These are phyloP conservation scores for Camponotus vicinus DNA, from an alignment of 1,140 invertebrate species.

Conservation along the genomic window DNA sequence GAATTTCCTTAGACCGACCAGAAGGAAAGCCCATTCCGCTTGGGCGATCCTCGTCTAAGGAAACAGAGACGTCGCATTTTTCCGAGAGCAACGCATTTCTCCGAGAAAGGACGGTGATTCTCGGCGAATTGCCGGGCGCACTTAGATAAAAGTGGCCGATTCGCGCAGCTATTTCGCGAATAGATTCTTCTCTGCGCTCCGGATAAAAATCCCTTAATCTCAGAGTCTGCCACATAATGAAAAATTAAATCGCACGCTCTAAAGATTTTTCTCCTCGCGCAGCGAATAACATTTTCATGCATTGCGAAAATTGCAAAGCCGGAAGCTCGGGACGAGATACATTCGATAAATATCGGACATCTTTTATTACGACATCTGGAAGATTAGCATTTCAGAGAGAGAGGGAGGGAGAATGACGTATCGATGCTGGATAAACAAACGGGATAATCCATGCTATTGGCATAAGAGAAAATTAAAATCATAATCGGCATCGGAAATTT, in stretches of 20 bases:
- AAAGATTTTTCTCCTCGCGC: not conserved
- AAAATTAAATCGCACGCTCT: not conserved
- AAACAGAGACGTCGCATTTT: conserved; percentile 40
- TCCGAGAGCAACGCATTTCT: conserved; percentile 21
- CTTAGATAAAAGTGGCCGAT: conserved; percentile 34
- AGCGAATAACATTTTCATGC: not conserved
- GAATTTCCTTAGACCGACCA: not conserved
- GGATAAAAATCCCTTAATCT: conserved; percentile 7
- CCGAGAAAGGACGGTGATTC: not conserved
- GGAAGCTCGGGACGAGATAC: not conserved
- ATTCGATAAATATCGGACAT: not conserved
- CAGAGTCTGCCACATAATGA: not conserved
- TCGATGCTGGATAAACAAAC: not conserved
- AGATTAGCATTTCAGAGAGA: not conserved
- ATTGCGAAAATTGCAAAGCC: not conserved
- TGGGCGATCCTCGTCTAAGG: not conserved
- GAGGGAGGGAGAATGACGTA: not conserved
- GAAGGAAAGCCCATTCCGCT: not conserved
- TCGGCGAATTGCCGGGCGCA: conserved; percentile 3
- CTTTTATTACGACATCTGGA: not conserved
- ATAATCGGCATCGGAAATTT: not conserved
- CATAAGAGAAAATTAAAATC: conserved; percentile 16
- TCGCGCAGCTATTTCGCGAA: conserved; percentile 20
- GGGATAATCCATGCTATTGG: not conserved
- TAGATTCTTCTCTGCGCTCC: not conserved